Evolutionary conservation across 2,797 vertebrate species (phyloP).

Genomic region (Muscicapa striata): DNA sequence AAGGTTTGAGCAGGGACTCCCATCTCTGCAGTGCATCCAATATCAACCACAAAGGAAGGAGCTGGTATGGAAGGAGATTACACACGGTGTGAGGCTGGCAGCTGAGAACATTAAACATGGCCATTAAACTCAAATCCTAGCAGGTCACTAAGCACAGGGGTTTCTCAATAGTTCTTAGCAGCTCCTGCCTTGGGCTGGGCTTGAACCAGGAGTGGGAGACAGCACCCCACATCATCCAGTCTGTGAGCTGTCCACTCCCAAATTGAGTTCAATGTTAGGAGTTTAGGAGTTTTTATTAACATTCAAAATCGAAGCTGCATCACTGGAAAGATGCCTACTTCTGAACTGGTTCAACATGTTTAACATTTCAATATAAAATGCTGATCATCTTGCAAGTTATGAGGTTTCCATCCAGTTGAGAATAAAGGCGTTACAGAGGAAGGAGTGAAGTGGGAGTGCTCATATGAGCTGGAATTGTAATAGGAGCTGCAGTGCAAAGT

Average conservation of each 20-base stretch:
- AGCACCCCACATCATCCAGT: neutral
- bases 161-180: neutral
- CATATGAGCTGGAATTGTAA: neutral
- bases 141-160: neutral
- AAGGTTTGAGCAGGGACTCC: neutral
- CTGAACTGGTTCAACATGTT: constrained; percentile 70
- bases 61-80: neutral
- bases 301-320: constrained; percentile 45
- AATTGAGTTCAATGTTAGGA: constrained; percentile 30
- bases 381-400: neutral
- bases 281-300: constrained; percentile 69
- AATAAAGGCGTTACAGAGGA: neutral
- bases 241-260: constrained; percentile 7
- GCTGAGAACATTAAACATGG: neutral
- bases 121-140: neutral
- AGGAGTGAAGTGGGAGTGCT: neutral
- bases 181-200: constrained; percentile 32
- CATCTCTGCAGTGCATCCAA: neutral
- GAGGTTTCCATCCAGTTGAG: neutral
- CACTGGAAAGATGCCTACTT: constrained; percentile 60
- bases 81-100: neutral
- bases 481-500: neutral
- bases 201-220: constrained; percentile 1
- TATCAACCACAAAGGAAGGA: neutral
- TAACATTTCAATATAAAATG: constrained; percentile 25